A percentile compares a stretch with the other conserved stretches of the same genome.
Conservation (phyloP, 2,888 invertebrate genomes). For the Agriopis aurantiaria region DNA sequence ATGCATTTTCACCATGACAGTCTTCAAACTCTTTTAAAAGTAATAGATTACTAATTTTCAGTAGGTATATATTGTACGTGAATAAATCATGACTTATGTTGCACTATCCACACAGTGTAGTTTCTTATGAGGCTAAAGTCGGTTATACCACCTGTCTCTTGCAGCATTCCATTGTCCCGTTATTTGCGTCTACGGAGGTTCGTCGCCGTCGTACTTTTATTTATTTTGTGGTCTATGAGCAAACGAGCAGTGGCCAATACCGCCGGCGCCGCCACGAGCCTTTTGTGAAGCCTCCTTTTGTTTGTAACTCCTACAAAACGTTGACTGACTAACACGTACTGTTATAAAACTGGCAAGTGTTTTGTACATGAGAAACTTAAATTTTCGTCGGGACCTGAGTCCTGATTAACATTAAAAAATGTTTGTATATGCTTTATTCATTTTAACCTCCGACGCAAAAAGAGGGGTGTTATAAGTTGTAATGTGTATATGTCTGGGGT, state of each 20-base stretch:
- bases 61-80: too few species aligned
- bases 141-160: constrained; percentile 49
- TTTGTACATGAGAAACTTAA: not conserved
- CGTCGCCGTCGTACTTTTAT: constrained; percentile 30
- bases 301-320: constrained; percentile 14
- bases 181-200: constrained; percentile 34
- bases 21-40: not conserved
- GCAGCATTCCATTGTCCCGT: constrained; percentile 58
- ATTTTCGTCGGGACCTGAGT: too few species aligned
- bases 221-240: constrained; percentile 42
- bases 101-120: not conserved
- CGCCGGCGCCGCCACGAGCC: constrained; percentile 8
- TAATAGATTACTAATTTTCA: too few species aligned
- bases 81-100: not conserved
- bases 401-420: too few species aligned
- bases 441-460: too few species aligned
- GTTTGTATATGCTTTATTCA: too few species aligned
- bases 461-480: too few species aligned
- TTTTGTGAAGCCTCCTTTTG: constrained; percentile 31
- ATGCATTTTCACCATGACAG: too few species aligned
- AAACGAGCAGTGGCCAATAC: not conserved
- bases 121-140: constrained; percentile 28
- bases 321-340: not conserved
- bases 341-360: not conserved
- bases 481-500: too few species aligned